Percentiles rank a stretch among this genome's conserved stretches.
These are phyloP conservation scores for Acleris emargana DNA, from an alignment of 2,888 invertebrate genomes.

Conservation along the genomic window DNA sequence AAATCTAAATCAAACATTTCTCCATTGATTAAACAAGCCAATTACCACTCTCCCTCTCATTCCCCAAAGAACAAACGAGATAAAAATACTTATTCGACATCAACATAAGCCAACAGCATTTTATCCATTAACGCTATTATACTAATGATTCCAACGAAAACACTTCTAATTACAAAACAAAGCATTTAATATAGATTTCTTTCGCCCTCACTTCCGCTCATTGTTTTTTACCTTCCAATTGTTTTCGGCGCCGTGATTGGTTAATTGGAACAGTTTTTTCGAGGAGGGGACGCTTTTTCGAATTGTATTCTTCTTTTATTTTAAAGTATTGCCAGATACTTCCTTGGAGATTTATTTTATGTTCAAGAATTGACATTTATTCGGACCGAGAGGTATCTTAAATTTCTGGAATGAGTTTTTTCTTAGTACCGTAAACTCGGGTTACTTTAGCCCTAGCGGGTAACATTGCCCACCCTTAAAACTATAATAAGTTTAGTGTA, in stretches of 20 bases:
- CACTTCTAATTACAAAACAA: conserved; percentile 76
- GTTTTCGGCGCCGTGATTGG: conserved; percentile 31
- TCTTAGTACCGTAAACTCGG: too few species aligned
- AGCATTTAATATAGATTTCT: conserved; percentile 75
- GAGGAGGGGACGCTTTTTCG: neutral
- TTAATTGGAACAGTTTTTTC: conserved; percentile 21
- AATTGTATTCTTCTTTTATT: too few species aligned
- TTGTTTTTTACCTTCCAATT: conserved; percentile 33
- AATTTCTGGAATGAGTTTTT: too few species aligned
- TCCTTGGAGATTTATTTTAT: too few species aligned
- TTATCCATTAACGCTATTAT: conserved; percentile 73
- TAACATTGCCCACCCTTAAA: too few species aligned
- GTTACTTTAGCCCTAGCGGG: too few species aligned
- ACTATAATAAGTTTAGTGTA: too few species aligned
- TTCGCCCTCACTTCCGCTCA: conserved; percentile 44
- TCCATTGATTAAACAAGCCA: conserved; percentile 1
- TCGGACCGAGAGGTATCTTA: too few species aligned
- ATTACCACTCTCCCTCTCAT: neutral
- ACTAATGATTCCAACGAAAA: conserved; percentile 70
- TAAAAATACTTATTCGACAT: conserved; percentile 33
- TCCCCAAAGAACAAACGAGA: neutral
- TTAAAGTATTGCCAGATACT: too few species aligned
- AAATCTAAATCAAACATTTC: conserved; percentile 1
- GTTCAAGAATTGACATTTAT: too few species aligned
- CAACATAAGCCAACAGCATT: conserved; percentile 48